Conservation (phyloP, 2,113 vertebrate genomes). For the Camarhynchus parvulus region DNA sequence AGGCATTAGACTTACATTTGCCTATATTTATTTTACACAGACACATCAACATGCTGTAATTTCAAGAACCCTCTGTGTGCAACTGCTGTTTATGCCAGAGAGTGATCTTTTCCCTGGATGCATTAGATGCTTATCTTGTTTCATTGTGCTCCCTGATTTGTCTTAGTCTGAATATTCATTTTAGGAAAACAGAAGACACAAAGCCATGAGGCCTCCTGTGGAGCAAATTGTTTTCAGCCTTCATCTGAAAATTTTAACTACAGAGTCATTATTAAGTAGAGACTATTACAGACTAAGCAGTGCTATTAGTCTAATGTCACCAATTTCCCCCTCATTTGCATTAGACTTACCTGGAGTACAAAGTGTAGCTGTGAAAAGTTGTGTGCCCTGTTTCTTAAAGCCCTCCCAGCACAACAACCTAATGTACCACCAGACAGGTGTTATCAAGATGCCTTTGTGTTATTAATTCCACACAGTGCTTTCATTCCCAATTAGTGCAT, state of each 20-base stretch:
- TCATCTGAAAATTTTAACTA: not conserved
- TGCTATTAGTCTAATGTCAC: conserved; percentile 4
- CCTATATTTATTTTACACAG: not conserved
- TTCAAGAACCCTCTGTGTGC: not conserved
- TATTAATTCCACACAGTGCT: not conserved
- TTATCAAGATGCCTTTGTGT: not conserved
- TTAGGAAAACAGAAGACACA: not conserved
- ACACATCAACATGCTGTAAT: not conserved
- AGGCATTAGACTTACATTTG: not conserved
- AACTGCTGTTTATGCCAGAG: not conserved
- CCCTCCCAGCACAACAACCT: not conserved
- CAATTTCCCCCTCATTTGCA: not conserved
- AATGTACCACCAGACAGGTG: not conserved
- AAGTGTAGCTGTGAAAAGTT: not conserved
- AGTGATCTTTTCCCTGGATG: not conserved
- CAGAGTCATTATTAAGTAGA: not conserved
- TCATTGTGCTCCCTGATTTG: not conserved
- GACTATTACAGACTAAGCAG: not conserved
- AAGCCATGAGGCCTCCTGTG: not conserved
- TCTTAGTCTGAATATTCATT: not conserved
- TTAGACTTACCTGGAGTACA: not conserved
- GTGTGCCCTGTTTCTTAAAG: not conserved
- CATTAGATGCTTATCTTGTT: not conserved
- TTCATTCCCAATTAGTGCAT: not conserved
- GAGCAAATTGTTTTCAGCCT: not conserved